Percentiles rank a stretch among this genome's conserved stretches.
Conservation (phyloP, 2,888 invertebrate species). For the Drosophila koepferae region DNA sequence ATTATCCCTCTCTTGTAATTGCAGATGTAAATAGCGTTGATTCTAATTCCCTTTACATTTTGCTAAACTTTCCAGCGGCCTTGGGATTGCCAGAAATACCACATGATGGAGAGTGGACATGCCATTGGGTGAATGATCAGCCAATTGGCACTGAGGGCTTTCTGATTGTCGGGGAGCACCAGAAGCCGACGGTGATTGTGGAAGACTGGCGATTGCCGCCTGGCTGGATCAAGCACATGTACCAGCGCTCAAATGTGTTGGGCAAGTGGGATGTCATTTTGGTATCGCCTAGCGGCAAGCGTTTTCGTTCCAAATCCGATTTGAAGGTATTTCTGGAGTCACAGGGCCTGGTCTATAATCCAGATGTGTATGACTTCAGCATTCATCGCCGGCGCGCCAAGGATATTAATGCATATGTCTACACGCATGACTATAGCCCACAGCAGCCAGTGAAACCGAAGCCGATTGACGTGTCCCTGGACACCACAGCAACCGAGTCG, state of each 20-base stretch:
- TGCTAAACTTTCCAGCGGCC: conserved; percentile 68
- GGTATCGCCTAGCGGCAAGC: conserved; percentile 88
- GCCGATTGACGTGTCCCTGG: conserved; percentile 61
- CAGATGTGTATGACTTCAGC: conserved; percentile 87
- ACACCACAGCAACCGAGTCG: conserved; percentile 26
- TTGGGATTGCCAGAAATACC: conserved; percentile 84
- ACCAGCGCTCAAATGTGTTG: conserved; percentile 89
- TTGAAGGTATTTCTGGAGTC: conserved; percentile 85
- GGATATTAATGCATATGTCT: conserved; percentile 84
- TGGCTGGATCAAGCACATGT: conserved; percentile 92
- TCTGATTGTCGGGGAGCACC: conserved; percentile 85
- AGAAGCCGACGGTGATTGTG: conserved; percentile 87
- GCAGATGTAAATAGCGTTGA: neutral
- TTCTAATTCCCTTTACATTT: neutral
- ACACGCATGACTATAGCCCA: conserved; percentile 84
- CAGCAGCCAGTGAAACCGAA: conserved; percentile 74
- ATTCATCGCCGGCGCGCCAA: conserved; percentile 86
- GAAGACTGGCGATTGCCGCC: conserved; percentile 90
- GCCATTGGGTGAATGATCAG: conserved; percentile 89
- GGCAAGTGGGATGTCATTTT: conserved; percentile 94
- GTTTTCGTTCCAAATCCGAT: conserved; percentile 87
- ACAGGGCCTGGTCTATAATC: conserved; percentile 85
- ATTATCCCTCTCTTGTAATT: conserved; percentile 4
- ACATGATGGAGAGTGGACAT: conserved; percentile 88
- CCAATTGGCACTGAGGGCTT: conserved; percentile 87